A percentile compares a stretch with the other conserved stretches of the same genome.
These are phyloP conservation scores for Leptatherina wallacei DNA, from an alignment of 2,797 vertebrate species.

Conservation along the genomic window DNA sequence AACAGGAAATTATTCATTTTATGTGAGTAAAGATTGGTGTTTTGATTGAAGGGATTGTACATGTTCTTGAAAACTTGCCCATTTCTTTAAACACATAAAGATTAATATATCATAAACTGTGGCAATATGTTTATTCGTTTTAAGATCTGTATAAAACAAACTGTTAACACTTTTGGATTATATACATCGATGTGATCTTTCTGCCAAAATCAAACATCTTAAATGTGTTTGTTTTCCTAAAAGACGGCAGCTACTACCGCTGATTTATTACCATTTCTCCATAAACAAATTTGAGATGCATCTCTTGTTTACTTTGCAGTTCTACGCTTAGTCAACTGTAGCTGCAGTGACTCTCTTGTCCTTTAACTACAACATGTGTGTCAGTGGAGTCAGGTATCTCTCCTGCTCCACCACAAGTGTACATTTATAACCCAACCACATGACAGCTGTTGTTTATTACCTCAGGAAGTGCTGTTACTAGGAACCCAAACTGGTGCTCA, in stretches of 20 bases:
- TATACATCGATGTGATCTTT: background rate
- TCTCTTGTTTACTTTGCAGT: conserved; percentile 37
- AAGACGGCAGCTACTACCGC: background rate
- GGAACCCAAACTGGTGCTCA: conserved; percentile 24
- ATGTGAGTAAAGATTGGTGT: conserved; percentile 69
- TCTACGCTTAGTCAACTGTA: conserved; percentile 43
- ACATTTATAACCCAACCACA: conserved; percentile 69
- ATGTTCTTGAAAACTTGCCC: background rate
- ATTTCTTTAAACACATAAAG: background rate
- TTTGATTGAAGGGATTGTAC: background rate
- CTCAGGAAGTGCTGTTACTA: conserved; percentile 27
- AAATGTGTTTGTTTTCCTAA: background rate
- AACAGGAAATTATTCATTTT: conserved; percentile 27
- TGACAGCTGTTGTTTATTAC: conserved; percentile 65
- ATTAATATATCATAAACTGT: background rate
- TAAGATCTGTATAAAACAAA: background rate
- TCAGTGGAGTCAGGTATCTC: conserved; percentile 71
- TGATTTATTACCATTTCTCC: background rate
- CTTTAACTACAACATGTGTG: conserved; percentile 52
- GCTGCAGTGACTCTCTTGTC: conserved; percentile 30
- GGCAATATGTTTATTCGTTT: background rate
- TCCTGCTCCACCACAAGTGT: conserved; percentile 45
- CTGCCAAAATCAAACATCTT: background rate
- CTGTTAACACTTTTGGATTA: background rate
- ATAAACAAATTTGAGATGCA: background rate